Evolutionary conservation across 2,888 invertebrate species (phyloP).

Genomic region (Didymodactylos carnosus): DNA sequence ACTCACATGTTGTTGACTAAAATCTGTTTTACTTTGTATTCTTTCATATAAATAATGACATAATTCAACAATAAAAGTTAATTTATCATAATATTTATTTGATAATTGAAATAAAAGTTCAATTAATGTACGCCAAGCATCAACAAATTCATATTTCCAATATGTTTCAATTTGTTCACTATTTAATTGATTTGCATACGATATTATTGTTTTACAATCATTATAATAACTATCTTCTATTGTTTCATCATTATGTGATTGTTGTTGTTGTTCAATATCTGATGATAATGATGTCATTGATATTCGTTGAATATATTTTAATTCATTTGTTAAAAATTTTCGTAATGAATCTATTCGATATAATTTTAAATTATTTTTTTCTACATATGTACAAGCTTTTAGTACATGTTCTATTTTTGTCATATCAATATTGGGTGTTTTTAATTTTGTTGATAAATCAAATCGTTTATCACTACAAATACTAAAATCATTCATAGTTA

Average conservation of each 20-base stretch:
- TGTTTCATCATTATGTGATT: neutral
- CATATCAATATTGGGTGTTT: neutral
- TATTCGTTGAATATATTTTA: no score
- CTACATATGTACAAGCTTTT: neutral
- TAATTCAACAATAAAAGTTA: neutral
- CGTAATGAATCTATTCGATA: neutral
- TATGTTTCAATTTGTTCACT: neutral
- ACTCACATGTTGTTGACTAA: neutral
- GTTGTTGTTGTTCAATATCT: no score
- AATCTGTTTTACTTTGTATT: neutral
- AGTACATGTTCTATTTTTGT: neutral
- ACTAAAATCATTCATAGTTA: neutral
- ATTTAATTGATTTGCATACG: neutral
- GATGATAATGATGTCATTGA: no score
- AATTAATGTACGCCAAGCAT: neutral
- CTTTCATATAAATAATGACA: neutral
- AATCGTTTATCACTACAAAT: neutral
- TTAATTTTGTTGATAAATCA: neutral
- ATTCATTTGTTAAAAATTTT: neutral
- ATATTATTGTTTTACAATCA: neutral
- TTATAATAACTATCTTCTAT: neutral
- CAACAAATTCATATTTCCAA: neutral
- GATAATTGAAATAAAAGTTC: neutral
- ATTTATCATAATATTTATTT: neutral
- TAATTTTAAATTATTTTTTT: neutral